phyloP scores from a whole-genome alignment of 2,113 vertebrate species.

The Pogona vitticeps region DNA sequence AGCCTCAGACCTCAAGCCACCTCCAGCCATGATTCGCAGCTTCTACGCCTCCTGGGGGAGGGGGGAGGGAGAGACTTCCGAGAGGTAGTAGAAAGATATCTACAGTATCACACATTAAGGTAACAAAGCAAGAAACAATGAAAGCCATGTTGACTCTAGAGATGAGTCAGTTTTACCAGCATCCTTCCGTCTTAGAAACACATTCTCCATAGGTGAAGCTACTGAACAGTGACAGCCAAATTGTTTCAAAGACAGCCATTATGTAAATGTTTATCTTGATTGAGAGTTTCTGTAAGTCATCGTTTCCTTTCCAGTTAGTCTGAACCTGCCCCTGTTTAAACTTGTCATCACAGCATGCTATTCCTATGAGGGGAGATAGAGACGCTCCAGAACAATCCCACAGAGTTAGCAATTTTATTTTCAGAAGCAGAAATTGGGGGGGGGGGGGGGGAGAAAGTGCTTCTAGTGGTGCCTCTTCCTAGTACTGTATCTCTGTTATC shows the following conservation, averaged over 20 bases:
- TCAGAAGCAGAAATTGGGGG: neutral
- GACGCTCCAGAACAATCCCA: neutral
- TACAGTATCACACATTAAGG: slow-evolving; percentile 27
- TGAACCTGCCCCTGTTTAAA: rapidly evolving
- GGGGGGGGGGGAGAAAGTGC: neutral
- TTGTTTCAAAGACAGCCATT: neutral
- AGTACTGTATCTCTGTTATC: too few relatives aligned
- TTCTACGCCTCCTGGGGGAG: slow-evolving; percentile 39
- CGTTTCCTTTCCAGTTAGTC: rapidly evolving
- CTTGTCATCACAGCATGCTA: neutral
- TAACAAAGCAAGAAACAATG: slow-evolving; percentile 33
- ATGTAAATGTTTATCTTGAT: neutral
- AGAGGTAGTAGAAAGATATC: slow-evolving; percentile 12
- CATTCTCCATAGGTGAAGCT: neutral
- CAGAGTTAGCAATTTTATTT: neutral
- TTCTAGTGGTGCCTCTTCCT: neutral
- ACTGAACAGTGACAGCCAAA: neutral
- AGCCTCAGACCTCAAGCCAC: slow-evolving; percentile 39
- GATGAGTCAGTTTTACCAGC: slow-evolving; percentile 50
- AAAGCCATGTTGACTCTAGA: slow-evolving; percentile 17
- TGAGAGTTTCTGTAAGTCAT: neutral
- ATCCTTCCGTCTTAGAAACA: neutral
- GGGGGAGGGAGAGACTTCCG: slow-evolving; percentile 25
- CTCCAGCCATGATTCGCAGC: slow-evolving; percentile 32
- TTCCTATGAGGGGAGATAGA: too few relatives aligned